A percentile compares a stretch with the other conserved stretches of the same genome.
Conservation (phyloP, 1,140 invertebrate species). For the Drosophila ironensis region DNA sequence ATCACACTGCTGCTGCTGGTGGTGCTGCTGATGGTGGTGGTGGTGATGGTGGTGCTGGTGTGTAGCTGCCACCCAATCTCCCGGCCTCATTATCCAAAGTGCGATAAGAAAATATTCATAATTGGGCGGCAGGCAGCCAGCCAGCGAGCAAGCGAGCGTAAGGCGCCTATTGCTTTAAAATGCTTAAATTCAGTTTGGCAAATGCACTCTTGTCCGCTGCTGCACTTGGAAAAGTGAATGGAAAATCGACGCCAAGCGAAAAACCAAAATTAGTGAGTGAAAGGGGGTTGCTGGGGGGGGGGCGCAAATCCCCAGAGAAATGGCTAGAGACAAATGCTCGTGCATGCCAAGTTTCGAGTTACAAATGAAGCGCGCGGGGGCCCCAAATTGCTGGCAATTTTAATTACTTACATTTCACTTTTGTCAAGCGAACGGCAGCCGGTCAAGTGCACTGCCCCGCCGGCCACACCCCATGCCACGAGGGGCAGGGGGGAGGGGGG, state of each 20-base stretch:
- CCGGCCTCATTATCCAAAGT: slow-evolving; percentile 49
- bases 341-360: slow-evolving; percentile 39
- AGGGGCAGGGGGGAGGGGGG: too few species aligned
- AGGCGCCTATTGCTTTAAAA: too few species aligned
- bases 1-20: too few species aligned
- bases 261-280: not conserved
- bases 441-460: slow-evolving; percentile 56
- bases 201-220: too few species aligned
- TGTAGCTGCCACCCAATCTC: slow-evolving; percentile 1
- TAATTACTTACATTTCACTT: slow-evolving; percentile 79
- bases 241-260: too few species aligned
- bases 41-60: too few species aligned
- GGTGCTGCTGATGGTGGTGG: too few species aligned
- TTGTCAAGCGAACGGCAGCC: slow-evolving; percentile 63
- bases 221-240: too few species aligned
- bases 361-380: slow-evolving; percentile 47
- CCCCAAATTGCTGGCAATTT: slow-evolving; percentile 65
- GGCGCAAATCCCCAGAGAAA: not conserved
- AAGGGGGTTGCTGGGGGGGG: not conserved
- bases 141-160: too few species aligned
- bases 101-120: too few species aligned
- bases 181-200: too few species aligned
- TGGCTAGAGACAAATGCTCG: not conserved
- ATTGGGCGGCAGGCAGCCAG: too few species aligned
- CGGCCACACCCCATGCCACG: not conserved